These are phyloP conservation scores for Erythrolamprus reginae DNA, from an alignment of 2,113 vertebrate genomes.

Conservation along the genomic window DNA sequence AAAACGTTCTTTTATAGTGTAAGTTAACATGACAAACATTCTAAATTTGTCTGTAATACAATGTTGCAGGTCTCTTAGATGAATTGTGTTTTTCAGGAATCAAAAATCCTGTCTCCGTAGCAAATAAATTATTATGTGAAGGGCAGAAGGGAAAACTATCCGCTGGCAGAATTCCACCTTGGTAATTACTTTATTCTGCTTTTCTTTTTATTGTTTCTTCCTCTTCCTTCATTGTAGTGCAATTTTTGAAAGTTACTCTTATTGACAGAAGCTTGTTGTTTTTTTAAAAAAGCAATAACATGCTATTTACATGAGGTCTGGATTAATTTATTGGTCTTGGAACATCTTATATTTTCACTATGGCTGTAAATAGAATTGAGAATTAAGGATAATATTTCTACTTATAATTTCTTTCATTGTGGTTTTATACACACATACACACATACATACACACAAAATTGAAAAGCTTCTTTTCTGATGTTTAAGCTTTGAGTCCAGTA, in stretches of 20 bases:
- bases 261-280: conserved; percentile 36
- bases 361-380: conserved; percentile 29
- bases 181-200: conserved; percentile 78
- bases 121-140: conserved; percentile 92
- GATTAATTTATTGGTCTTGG: conserved; percentile 49
- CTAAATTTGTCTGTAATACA: background rate
- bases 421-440: conserved; percentile 31
- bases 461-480: conserved; percentile 9
- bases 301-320: conserved; percentile 34
- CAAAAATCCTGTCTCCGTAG: conserved; percentile 95
- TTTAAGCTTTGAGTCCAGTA: conserved; percentile 22
- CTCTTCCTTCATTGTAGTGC: conserved; percentile 37
- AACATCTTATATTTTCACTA: conserved; percentile 25
- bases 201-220: conserved; percentile 39
- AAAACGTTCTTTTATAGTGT: background rate
- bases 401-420: conserved; percentile 45
- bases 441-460: no score
- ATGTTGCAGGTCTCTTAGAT: conserved; percentile 12
- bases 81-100: conserved; percentile 78
- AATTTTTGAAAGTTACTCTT: conserved; percentile 50
- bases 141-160: conserved; percentile 98
- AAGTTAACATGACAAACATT: background rate
- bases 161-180: conserved; percentile 96
- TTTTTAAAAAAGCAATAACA: background rate
- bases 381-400: conserved; percentile 34